Percentiles rank a stretch among this genome's conserved stretches.
phyloP scores from a whole-genome alignment of 2,113 vertebrate genomes.

The Zosterops pallidus region DNA sequence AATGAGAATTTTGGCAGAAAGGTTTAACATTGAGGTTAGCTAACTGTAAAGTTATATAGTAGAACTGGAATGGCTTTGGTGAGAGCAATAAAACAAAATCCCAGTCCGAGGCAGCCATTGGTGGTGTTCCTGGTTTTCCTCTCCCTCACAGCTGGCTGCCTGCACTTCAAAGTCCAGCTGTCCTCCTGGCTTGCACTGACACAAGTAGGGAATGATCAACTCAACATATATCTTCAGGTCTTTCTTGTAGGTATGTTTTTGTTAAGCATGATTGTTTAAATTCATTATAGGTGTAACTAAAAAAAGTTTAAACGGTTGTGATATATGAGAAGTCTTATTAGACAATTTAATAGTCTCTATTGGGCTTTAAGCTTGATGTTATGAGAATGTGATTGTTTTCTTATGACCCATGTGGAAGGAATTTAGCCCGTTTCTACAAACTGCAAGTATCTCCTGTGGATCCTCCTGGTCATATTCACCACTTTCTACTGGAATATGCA shows the following conservation, averaged over 20 bases:
- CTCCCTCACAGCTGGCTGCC: background rate
- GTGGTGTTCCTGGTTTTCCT: background rate
- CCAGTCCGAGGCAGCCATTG: background rate
- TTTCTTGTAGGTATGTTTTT: background rate
- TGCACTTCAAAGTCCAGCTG: background rate
- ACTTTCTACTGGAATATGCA: background rate
- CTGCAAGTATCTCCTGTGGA: background rate
- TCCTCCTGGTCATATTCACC: background rate
- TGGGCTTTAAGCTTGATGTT: background rate
- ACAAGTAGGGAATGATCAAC: background rate
- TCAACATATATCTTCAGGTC: background rate
- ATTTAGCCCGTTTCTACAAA: background rate
- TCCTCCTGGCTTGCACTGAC: background rate
- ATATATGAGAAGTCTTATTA: background rate
- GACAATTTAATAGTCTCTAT: background rate
- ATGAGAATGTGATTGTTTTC: background rate
- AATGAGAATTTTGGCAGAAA: background rate
- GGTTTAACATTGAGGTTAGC: background rate
- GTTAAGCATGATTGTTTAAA: background rate
- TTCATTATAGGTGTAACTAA: background rate
- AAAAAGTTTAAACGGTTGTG: background rate
- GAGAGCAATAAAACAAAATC: background rate
- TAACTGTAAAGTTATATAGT: background rate
- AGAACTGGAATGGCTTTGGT: background rate
- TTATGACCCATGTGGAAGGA: background rate